Percentiles rank a stretch among this genome's conserved stretches.
Evolutionary conservation across 1,140 invertebrate species (phyloP).

Genomic region (Bradysia coprophila): DNA sequence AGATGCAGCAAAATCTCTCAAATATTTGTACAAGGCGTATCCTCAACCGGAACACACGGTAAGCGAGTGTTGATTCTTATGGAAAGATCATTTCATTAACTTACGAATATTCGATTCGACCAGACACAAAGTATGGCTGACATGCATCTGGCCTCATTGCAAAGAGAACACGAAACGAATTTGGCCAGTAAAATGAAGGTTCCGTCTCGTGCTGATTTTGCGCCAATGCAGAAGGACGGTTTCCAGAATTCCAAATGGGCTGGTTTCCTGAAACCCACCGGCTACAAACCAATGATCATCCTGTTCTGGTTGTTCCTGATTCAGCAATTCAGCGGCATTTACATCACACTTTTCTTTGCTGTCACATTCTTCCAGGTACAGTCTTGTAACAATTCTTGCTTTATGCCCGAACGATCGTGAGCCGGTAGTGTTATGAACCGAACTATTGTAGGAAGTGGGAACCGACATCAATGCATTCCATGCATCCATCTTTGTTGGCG

Average conservation of each 20-base stretch:
- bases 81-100: too few relatives aligned
- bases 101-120: too few relatives aligned
- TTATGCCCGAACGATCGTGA: too few relatives aligned
- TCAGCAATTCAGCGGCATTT: conserved; percentile 41
- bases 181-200: conserved; percentile 6
- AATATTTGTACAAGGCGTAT: conserved; percentile 24
- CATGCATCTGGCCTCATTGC: conserved; percentile 20
- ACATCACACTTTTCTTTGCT: conserved; percentile 49
- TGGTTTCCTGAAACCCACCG: conserved; percentile 29
- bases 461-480: conserved; percentile 26
- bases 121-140: conserved; percentile 14
- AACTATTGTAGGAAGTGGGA: conserved; percentile 25
- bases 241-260: conserved; percentile 15
- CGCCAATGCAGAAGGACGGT: conserved; percentile 18
- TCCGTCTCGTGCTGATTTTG: conserved; percentile 12
- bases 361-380: conserved; percentile 37
- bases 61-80: background rate
- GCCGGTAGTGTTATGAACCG: too few relatives aligned
- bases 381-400: conserved; percentile 1
- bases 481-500: conserved; percentile 38
- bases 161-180: conserved; percentile 25
- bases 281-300: conserved; percentile 37
- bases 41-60: conserved; percentile 18
- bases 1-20: conserved; percentile 30
- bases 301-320: conserved; percentile 34